Evolutionary conservation across 2,888 invertebrate species (phyloP).

Genomic region (Drosophila infuscata): DNA sequence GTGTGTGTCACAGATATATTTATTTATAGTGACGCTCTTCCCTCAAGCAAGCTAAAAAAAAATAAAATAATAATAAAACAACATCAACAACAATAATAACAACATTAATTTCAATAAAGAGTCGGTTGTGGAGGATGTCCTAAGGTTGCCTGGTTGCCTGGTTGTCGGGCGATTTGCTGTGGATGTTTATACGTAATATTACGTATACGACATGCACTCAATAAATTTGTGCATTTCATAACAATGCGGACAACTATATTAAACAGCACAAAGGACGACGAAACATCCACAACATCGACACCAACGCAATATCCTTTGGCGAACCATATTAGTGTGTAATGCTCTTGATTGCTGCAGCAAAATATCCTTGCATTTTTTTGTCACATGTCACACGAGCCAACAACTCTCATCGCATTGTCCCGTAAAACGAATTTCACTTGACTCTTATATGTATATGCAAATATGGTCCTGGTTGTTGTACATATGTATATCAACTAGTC

Average conservation of each 20-base stretch:
- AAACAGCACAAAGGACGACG: not conserved
- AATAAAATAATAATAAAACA: slow-evolving; percentile 7
- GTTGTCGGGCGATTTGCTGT: slow-evolving; percentile 24
- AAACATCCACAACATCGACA: slow-evolving; percentile 8
- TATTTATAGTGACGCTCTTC: slow-evolving; percentile 45
- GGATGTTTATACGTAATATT: slow-evolving; percentile 42
- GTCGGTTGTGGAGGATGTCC: not conserved
- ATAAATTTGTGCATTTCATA: slow-evolving; percentile 70
- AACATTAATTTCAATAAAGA: slow-evolving; percentile 15
- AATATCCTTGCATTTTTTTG: slow-evolving; percentile 36
- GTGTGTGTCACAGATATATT: slow-evolving; percentile 8
- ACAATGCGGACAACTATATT: slow-evolving; percentile 47
- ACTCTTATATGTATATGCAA: not conserved
- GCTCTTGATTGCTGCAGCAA: slow-evolving; percentile 20
- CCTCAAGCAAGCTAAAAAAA: not conserved
- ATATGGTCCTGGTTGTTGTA: not conserved
- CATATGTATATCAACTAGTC: not conserved
- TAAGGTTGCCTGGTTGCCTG: slow-evolving; percentile 13
- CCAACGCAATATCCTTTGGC: slow-evolving; percentile 41
- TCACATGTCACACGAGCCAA: slow-evolving; percentile 25
- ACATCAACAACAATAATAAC: slow-evolving; percentile 16
- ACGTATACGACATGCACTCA: slow-evolving; percentile 66
- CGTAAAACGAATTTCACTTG: not conserved
- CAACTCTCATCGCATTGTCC: slow-evolving; percentile 10
- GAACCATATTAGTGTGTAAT: slow-evolving; percentile 14